These are phyloP conservation scores for Phytoseiulus persimilis DNA, from an alignment of 2,888 invertebrate genomes.

Conservation along the genomic window DNA sequence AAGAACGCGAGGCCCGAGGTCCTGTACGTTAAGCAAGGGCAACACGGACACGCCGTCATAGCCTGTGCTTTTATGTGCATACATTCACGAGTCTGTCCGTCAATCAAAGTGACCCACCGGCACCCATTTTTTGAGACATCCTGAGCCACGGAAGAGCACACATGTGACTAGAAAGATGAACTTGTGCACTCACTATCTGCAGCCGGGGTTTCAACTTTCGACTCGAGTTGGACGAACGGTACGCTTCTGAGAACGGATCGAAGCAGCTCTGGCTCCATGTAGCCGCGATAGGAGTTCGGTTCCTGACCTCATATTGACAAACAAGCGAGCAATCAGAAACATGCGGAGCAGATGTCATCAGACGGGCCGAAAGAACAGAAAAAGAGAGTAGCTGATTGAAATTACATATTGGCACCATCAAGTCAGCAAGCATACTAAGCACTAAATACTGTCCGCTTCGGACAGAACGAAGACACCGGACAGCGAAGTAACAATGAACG, in stretches of 20 bases:
- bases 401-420: conserved; percentile 5
- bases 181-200: too few relatives aligned
- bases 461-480: not conserved
- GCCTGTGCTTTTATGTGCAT: too few relatives aligned
- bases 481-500: not conserved
- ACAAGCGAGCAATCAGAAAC: not conserved
- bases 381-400: not conserved
- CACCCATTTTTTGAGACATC: too few relatives aligned
- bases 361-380: not conserved
- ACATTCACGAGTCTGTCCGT: too few relatives aligned
- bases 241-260: not conserved
- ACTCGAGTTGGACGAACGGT: too few relatives aligned
- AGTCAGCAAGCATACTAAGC: not conserved
- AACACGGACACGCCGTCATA: too few relatives aligned
- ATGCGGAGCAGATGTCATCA: not conserved
- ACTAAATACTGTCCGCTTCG: not conserved
- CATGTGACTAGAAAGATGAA: too few relatives aligned
- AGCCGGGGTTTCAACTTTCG: too few relatives aligned
- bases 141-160: too few relatives aligned
- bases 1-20: too few relatives aligned
- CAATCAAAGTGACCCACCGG: too few relatives aligned
- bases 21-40: too few relatives aligned
- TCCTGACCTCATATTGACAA: not conserved
- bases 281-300: not conserved
- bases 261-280: not conserved